Base-by-base conservation (phyloP, 1,140 invertebrate genomes). In the Drosophila murphyi region DNA sequence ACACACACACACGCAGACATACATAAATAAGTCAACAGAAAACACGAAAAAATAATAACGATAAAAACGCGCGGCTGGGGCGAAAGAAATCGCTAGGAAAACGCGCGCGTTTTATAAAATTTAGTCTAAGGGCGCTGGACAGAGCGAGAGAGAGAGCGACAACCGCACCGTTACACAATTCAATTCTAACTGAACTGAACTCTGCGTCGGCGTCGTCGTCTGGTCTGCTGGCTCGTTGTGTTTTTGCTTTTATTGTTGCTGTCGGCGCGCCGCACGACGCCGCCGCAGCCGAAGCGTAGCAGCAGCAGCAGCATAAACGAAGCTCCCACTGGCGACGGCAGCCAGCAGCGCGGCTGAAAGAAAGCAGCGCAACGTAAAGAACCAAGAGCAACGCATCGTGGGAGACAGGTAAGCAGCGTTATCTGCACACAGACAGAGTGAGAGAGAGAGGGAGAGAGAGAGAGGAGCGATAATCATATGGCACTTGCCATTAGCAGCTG, bases 161-260 rank as follows among this genome's bases (percentile, higher is more conserved):
- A 72, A 88, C 83, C 83, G 80, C 73, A 80, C 83, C 80, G 83
- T 68, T 72, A 71, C 61, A 80, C 83, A 80, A 80, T 64, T 82
- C 61, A 80, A 88, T 88, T 88, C 83, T 80, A 83, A 89, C 83
- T 88, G 83, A 88, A 88, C 83, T 87, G 83, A 88, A 78, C 80
- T 73, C 69, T 82, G 82, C 79, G 83, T 78, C 73, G 75, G 80
- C 47, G 47, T 60, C 63, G 74, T 77, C 68, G 64, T 72, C 65
- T 69, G 78, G 56, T 56, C 55, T 57, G 54, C 7, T 61, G 67
- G 20, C 50, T 54, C 51, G 60, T 39, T 63, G 35, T 67, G 12
- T 39, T 57, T 65, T 57, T 65, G 47, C 7, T 39, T 39, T 48
- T 62, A 34, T 10, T 52, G 32, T 52, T 51, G 62, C 52, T 61